Evolutionary conservation across 2,888 invertebrate genomes (phyloP).

Genomic region (Oxystoma pomonae): DNA sequence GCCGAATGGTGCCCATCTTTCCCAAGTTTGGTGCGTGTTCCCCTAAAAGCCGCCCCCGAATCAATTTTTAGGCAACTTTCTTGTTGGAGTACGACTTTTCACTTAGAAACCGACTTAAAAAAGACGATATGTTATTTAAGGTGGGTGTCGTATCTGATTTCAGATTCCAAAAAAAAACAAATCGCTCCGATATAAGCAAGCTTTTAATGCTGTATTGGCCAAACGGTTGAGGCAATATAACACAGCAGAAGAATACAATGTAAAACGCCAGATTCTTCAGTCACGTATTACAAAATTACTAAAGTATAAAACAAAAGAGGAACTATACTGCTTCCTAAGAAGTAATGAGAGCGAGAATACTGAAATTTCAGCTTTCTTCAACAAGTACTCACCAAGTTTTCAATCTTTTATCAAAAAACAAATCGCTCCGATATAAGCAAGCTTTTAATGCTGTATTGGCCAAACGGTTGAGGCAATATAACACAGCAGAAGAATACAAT

Average conservation of each 20-base stretch:
- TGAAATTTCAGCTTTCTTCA: neutral
- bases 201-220: slow-evolving; percentile 6
- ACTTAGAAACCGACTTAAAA: neutral
- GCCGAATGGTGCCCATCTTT: neutral
- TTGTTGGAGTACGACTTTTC: neutral
- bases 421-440: neutral
- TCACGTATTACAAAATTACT: slow-evolving; percentile 6
- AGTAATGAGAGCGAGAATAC: slow-evolving; percentile 6
- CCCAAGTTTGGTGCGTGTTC: neutral
- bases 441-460: slow-evolving; percentile 6
- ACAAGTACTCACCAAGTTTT: neutral
- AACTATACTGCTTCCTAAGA: neutral
- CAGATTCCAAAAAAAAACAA: neutral
- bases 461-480: neutral
- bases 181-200: neutral
- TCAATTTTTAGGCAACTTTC: neutral
- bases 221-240: neutral
- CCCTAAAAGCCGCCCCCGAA: neutral
- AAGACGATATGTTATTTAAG: too few species aligned
- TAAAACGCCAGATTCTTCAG: slow-evolving; percentile 8
- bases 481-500: slow-evolving; percentile 1
- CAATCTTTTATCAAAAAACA: neutral
- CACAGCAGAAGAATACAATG: slow-evolving; percentile 1
- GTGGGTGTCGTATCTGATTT: too few species aligned
- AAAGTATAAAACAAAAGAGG: neutral